Base-by-base conservation (phyloP, 2,888 invertebrate species). In the Anthophora plumipes region DNA sequence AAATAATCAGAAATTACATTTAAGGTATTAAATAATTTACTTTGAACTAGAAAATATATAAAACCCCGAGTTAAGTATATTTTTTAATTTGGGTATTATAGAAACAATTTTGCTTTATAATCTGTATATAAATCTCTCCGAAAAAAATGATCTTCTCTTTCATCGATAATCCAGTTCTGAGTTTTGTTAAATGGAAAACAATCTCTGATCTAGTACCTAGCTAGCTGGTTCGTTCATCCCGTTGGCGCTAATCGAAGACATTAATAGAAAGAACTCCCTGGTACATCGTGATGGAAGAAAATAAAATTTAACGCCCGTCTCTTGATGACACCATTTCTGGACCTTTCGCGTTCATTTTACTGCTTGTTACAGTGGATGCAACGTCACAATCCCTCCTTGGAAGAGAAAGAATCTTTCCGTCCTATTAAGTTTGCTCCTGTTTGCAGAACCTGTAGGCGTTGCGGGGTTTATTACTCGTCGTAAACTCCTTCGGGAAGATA, bases 401-500 rank as follows among this genome's bases (percentile, higher is more conserved):
- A 67, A 54, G 14, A 14, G 41, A 22, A 66, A 52, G 41, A 54
- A 25, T 54, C 54, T 54, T 54, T 54, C 67, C 22, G 54, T 22
- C n/a, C 60, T 50, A 39, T 48, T 39, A 59, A 46, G 39, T 39
- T 39, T 12, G 41, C 43, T 39, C 22, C 20, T 70, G 60, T 70
- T 59, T 59, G 70, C 60, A 52, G 59, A 39, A 41, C 9, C 50
- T 60, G 70, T 70, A 61, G 50, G 61, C 52, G 60, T 61, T 61
- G 31, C 41, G 4, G 20, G 14, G 70, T 70, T 70, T 70, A 70
- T 50, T 61, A 50, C 70, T 41, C 12, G 60, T 61, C 70, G 52
- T 70, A 70, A 70, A 70, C 41, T 70, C 39, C 39, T 60, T 39
- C 61, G 22, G 54, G 41, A 67, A 67, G 67, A 41, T 68, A 68